phyloP scores from a whole-genome alignment of 92 coral and sea anemone genomes.

The Palythoa caribaeorum region DNA sequence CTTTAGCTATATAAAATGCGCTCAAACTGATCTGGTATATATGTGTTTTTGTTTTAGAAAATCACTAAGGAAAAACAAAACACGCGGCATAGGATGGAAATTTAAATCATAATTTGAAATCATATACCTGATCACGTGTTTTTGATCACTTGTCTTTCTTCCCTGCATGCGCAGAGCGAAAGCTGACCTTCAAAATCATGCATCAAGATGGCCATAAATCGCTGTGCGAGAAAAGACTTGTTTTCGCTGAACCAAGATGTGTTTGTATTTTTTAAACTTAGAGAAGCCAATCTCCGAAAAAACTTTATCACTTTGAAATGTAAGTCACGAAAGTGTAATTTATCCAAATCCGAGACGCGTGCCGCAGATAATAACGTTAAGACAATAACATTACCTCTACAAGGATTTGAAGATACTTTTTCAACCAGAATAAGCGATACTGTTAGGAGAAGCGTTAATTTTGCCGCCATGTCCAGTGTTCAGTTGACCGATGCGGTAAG shows the following conservation, averaged over 20 bases:
- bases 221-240: neutral
- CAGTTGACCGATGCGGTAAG: neutral
- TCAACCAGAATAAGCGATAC: neutral
- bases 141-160: neutral
- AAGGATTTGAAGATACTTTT: neutral
- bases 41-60: neutral
- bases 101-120: neutral
- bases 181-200: neutral
- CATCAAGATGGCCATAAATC: neutral
- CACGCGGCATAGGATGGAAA: neutral
- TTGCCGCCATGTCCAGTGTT: neutral
- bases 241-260: neutral
- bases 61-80: neutral
- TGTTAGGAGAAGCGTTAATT: neutral
- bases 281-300: neutral
- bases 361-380: neutral
- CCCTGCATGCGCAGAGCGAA: neutral
- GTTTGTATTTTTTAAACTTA: neutral
- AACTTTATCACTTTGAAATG: neutral
- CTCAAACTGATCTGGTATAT: neutral
- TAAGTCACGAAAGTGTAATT: slow-evolving; percentile 1
- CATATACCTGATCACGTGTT: neutral
- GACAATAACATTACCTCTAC: slow-evolving; percentile 3
- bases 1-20: neutral
- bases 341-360: neutral